Conservation (phyloP, 2,113 vertebrate species). For the Rhinolophus ferrumequinum region DNA sequence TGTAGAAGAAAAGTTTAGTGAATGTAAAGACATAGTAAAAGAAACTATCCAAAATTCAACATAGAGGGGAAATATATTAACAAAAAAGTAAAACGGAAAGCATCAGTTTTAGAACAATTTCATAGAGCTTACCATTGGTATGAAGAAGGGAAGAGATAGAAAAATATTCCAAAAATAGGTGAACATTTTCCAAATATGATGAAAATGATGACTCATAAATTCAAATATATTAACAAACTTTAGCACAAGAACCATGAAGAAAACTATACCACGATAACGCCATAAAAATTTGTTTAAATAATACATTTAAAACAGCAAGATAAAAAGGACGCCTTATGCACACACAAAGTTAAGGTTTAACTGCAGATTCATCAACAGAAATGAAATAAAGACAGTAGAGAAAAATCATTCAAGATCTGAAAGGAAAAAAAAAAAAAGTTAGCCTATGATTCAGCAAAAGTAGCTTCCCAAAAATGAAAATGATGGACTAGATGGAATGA, state of each 20-base stretch:
- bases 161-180: neutral
- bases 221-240: neutral
- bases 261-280: neutral
- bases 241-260: neutral
- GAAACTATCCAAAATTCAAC: neutral
- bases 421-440: neutral
- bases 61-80: neutral
- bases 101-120: neutral
- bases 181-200: neutral
- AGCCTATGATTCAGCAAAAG: neutral
- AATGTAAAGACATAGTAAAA: neutral
- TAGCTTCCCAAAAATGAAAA: neutral
- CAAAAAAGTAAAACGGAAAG: neutral
- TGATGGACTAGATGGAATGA: neutral
- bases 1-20: neutral
- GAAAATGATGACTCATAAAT: neutral
- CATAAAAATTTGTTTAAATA: neutral
- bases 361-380: neutral
- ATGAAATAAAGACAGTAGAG: neutral
- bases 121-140: neutral
- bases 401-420: neutral
- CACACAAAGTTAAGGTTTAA: neutral
- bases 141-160: neutral
- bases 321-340: neutral
- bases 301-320: neutral